Evolutionary conservation across 2,797 vertebrate species (phyloP), one percentile per base, ranked within the genome.

Genomic region (Aselliscus stoliczkanus): DNA sequence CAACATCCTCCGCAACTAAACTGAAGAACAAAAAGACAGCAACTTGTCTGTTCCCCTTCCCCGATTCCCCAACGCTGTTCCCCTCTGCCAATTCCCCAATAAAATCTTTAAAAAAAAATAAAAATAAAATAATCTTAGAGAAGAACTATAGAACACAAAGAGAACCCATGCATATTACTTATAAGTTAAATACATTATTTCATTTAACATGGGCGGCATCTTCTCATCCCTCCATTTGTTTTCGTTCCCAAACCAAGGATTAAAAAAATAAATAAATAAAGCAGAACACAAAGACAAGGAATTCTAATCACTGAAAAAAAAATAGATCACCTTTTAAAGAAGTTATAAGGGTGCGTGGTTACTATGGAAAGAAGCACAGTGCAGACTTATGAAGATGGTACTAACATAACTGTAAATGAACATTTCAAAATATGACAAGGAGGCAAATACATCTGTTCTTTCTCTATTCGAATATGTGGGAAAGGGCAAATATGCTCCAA

Each of bases 391-490:
- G 92, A 79, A 93, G 76, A 60, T 89, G 93, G 58, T 37, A 88
- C 44, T 94, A 96, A 95, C 31, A 76, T 94, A 69, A 90, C n/a
- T 70, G 54, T 90, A 72, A 65, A 87, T 6, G 87, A 93, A 15
- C 89, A 97, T 94, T 93, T 96, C 96, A 95, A 70, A 95, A 88
- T 69, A 97, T 3, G 18, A 79, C 91, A 96, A 90, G 83, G 96
- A 97, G 80, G 77, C 83, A 97, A 88, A 85, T 95, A 93, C 69
- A 87, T 96, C 83, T 95, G 50, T 65, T 93, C 79, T n/a, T 77
- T 93, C 85, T 95, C 79, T 92, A 83, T 64, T 89, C 83, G 88
- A 88, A 96, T 82, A 87, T 70, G 76, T 88, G 81, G 95, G 85
- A 90, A 97, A 98, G 85, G 79, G 70, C 8, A 77, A 96, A 67